phyloP scores from a whole-genome alignment of 2,113 vertebrate genomes.

The Scophthalmus maximus region DNA sequence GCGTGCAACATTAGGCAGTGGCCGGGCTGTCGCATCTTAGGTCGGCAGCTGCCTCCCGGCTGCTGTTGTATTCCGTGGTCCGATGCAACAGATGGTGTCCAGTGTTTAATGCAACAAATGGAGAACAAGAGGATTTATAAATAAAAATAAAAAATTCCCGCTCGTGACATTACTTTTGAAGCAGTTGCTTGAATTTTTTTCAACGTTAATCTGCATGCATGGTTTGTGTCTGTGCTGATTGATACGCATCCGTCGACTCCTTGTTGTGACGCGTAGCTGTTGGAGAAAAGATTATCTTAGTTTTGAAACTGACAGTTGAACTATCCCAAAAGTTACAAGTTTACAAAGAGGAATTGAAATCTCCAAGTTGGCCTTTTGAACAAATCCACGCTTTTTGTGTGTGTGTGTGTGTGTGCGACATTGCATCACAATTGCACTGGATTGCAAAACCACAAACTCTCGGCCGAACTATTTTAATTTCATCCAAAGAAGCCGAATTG shows the following conservation, averaged over 20 bases:
- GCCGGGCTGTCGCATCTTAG: constrained; percentile 69
- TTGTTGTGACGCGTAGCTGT: neutral
- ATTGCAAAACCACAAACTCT: constrained; percentile 35
- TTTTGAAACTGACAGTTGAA: constrained; percentile 19
- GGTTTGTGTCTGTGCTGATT: neutral
- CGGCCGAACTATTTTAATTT: constrained; percentile 34
- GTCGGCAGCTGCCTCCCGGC: constrained; percentile 73
- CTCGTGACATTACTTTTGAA: constrained; percentile 66
- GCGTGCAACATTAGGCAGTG: constrained; percentile 36
- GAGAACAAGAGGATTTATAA: constrained; percentile 78
- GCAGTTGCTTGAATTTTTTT: constrained; percentile 60
- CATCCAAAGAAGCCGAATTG: constrained; percentile 31
- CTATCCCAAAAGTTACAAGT: constrained; percentile 26
- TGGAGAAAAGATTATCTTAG: neutral
- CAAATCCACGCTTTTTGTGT: constrained; percentile 28
- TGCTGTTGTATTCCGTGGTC: constrained; percentile 58
- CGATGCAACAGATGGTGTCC: constrained; percentile 81
- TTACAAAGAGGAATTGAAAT: constrained; percentile 22
- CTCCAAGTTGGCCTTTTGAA: constrained; percentile 10
- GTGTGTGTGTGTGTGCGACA: no score
- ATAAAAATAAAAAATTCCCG: no score
- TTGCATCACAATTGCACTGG: constrained; percentile 39
- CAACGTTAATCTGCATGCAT: constrained; percentile 49
- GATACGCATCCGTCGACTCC: neutral
- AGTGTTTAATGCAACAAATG: constrained; percentile 80